Evolutionary conservation across 2,888 invertebrate genomes (phyloP).

Genomic region (Athalia rosae): DNA sequence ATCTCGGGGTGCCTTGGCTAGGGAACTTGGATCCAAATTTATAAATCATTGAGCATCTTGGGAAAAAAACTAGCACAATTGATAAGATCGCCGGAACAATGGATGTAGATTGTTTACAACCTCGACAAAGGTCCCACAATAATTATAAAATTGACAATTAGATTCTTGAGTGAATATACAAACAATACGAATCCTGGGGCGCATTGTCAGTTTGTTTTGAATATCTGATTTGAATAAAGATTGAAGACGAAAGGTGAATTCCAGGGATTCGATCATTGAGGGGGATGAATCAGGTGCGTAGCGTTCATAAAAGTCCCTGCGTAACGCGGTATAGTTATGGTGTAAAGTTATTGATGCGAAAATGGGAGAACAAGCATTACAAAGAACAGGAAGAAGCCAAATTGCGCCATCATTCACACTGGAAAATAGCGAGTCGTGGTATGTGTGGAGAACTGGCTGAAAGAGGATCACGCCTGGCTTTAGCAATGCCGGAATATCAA

Average conservation of each 20-base stretch:
- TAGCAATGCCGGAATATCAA: conserved; percentile 7
- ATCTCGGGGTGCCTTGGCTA: no score
- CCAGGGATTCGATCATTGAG: not conserved
- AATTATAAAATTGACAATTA: conserved; percentile 16
- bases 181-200: not conserved
- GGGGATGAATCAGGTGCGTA: no score
- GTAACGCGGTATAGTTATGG: not conserved
- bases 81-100: no score
- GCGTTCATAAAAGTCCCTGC: not conserved
- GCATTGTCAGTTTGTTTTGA: not conserved
- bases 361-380: conserved; percentile 48
- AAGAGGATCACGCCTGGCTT: not conserved
- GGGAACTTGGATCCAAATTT: no score
- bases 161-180: not conserved
- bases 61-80: no score
- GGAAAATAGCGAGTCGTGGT: not conserved
- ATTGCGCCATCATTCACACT: conserved; percentile 52
- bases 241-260: not conserved
- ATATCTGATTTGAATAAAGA: conserved; percentile 20
- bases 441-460: not conserved
- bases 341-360: not conserved
- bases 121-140: not conserved
- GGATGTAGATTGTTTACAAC: no score
- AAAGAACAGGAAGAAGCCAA: conserved; percentile 56
- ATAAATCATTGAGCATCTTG: no score